Conservation (phyloP, 2,113 vertebrate species). For the Daboia siamensis region DNA sequence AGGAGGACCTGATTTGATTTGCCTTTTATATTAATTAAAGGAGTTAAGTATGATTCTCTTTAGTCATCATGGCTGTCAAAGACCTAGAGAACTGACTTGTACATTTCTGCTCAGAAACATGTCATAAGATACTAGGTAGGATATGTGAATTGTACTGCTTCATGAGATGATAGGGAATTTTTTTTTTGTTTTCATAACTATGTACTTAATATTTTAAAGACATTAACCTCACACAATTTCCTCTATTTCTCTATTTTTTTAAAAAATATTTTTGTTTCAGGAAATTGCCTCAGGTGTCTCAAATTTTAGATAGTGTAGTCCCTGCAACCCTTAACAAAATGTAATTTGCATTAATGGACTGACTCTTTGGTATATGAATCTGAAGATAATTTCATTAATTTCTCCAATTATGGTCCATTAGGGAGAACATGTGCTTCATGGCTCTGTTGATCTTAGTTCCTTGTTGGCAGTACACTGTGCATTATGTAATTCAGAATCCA, state of each 20-base stretch:
- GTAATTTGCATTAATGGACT: not conserved
- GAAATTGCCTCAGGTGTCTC: not conserved
- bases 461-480: not conserved
- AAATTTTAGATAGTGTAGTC: not conserved
- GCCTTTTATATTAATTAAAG: not conserved
- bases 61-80: not conserved
- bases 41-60: not conserved
- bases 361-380: not conserved
- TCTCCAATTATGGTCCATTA: not conserved
- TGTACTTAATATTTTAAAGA: not conserved
- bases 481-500: not conserved
- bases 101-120: not conserved
- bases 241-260: not conserved
- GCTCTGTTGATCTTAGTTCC: not conserved
- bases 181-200: not conserved
- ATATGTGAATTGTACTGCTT: not conserved
- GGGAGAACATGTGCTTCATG: not conserved
- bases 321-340: not conserved
- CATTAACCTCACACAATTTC: not conserved
- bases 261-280: not conserved
- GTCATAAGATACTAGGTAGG: not conserved
- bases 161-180: not conserved
- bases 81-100: not conserved
- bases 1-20: not conserved
- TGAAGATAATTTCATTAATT: not conserved